phyloP scores from a whole-genome alignment of 2,797 vertebrate species.

The Sitta carolinensis region DNA sequence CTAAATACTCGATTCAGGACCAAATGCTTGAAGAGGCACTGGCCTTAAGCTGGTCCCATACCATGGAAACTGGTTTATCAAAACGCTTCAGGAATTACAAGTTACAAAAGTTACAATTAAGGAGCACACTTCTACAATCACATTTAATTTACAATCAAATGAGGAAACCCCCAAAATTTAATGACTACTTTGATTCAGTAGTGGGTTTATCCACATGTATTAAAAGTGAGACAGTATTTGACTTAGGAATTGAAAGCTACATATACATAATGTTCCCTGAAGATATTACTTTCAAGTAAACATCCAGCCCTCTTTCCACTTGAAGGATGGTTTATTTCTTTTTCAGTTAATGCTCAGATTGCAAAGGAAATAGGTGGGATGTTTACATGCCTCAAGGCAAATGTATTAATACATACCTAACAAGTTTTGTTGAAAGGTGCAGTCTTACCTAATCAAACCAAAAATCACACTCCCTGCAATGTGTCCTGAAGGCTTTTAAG shows the following conservation, averaged over 20 bases:
- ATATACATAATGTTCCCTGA: not conserved
- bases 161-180: not conserved
- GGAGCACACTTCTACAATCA: not conserved
- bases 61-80: not conserved
- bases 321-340: constrained; percentile 46
- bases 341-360: constrained; percentile 56
- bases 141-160: not conserved
- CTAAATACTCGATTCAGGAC: not conserved
- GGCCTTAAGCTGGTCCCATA: not conserved
- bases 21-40: not conserved
- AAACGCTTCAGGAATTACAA: not conserved
- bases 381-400: constrained; percentile 60
- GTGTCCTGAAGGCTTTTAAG: not conserved
- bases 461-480: constrained; percentile 5
- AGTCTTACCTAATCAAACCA: constrained; percentile 48
- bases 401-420: constrained; percentile 32
- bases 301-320: not conserved
- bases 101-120: not conserved
- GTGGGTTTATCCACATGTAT: not conserved
- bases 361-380: constrained; percentile 65
- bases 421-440: constrained; percentile 58
- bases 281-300: constrained; percentile 30
- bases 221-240: not conserved
- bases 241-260: not conserved
- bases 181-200: not conserved